phyloP scores from a whole-genome alignment of 2,797 vertebrate genomes.

The Alosa sapidissima region DNA sequence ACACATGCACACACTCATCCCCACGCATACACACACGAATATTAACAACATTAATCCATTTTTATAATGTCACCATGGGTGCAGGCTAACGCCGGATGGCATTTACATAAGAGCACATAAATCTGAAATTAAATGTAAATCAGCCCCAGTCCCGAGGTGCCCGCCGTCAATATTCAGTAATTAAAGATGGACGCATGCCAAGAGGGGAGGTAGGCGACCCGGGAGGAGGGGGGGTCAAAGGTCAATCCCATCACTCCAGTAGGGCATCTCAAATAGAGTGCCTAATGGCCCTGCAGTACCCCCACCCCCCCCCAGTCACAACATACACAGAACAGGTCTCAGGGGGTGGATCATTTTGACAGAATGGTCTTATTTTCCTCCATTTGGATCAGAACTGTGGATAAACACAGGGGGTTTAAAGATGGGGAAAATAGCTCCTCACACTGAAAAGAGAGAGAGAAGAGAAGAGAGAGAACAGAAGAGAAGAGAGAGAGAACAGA shows the following conservation, averaged over 20 bases:
- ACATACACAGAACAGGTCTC: not conserved
- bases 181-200: conserved; percentile 43
- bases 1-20: not conserved
- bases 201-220: not conserved
- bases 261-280: conserved; percentile 18
- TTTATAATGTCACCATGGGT: conserved; percentile 74
- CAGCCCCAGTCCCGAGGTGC: conserved; percentile 65
- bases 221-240: conserved; percentile 36
- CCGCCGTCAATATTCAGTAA: conserved; percentile 63
- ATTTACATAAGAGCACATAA: conserved; percentile 82
- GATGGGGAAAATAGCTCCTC: conserved; percentile 17
- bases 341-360: not conserved
- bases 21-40: conserved; percentile 46
- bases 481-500: not conserved
- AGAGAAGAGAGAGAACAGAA: not conserved
- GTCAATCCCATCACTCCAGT: conserved; percentile 21
- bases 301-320: not conserved
- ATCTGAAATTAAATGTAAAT: conserved; percentile 70
- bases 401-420: conserved; percentile 27
- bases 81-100: conserved; percentile 70
- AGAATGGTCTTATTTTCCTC: not conserved
- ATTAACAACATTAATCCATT: conserved; percentile 76
- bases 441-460: not conserved
- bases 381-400: not conserved
- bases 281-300: conserved; percentile 7